Percentiles rank a stretch among this genome's conserved stretches.
phyloP scores from a whole-genome alignment of 2,888 invertebrate species.

The Oeneis ivallda region DNA sequence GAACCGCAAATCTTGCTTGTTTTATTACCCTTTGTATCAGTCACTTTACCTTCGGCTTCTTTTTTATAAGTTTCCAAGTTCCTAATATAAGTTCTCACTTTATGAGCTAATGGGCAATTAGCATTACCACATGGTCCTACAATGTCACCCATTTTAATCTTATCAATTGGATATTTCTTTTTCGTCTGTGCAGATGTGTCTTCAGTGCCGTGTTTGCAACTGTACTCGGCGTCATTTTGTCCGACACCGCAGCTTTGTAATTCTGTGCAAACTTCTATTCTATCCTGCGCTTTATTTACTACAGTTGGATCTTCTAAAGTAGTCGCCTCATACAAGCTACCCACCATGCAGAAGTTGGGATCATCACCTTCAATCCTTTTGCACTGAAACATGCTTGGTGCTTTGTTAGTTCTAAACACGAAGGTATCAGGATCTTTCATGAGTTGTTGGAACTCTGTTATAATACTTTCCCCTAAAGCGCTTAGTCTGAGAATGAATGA shows the following conservation, averaged over 20 bases:
- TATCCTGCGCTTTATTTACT: conserved; percentile 51
- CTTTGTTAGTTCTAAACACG: conserved; percentile 71
- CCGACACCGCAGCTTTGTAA: conserved; percentile 61
- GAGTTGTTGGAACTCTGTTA: conserved; percentile 72
- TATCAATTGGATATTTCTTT: conserved; percentile 61
- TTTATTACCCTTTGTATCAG: conserved; percentile 46
- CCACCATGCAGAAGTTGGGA: conserved; percentile 72
- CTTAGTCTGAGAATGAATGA: conserved; percentile 73
- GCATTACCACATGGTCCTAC: conserved; percentile 72
- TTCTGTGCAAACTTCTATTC: conserved; percentile 70
- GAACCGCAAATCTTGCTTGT: conserved; percentile 64
- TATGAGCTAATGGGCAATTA: conserved; percentile 70
- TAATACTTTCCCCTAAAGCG: conserved; percentile 73
- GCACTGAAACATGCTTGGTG: conserved; percentile 72
- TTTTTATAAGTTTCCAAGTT: conserved; percentile 64
- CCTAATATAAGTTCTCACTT: conserved; percentile 68
- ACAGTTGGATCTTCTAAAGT: conserved; percentile 71
- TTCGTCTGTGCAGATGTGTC: conserved; percentile 43
- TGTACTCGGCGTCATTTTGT: conserved; percentile 42
- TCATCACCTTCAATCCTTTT: conserved; percentile 67
- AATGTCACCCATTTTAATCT: conserved; percentile 75
- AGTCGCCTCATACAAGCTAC: conserved; percentile 69
- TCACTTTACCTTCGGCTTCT: conserved; percentile 49
- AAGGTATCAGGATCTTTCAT: conserved; percentile 66
- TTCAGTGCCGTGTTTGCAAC: conserved; percentile 47